Evolutionary conservation across 2,113 vertebrate species (phyloP), one percentile per base, ranked within the genome.

Genomic region (Brachypteracias leptosomus): DNA sequence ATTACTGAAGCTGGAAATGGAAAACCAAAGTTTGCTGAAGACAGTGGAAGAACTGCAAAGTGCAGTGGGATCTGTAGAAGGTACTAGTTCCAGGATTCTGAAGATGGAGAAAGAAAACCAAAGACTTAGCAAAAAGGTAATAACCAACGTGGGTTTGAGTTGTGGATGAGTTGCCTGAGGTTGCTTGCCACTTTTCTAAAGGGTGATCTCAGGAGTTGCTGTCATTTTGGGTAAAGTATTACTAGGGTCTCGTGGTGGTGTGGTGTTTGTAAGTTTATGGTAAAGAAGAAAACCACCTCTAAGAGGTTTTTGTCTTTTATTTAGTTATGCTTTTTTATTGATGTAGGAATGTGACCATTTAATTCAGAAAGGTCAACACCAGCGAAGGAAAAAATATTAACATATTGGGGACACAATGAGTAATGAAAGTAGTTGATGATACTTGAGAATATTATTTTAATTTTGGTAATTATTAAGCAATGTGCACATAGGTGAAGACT

Each of bases 21-120:
- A 99, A 97, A 99, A 99, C 97, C 99, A 99, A 97, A 98, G 98
- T 28, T 98, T 99, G 95, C 97, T 98, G 95, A 99, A 99, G 97
- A 99, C 98, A 0, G 98, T 99, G 94, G 99, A 99, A 96, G 98
- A 99, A 42, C 98, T 99, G 87, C 98, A 98, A 79, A 98, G 96
- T 85, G 91, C 97, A 47, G 73, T 98, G 83, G 98, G 97, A 47
- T 98, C 98, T 65, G 85, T 96, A 88, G 98, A 98, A 93, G 98
- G 98, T 65, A 97, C 90, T 15, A 95, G 96, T 71, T 91, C 98
- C 35, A 99, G 98, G 98, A 97, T 98, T 79, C 71, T 98, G 85
- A 99, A 99, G 97, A 97, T 98, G 92, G 98, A 97, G 92, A 99
- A 99, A 89, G 99, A 99, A 98, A 99, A 99, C 97, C 98, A 99